Base-by-base conservation (phyloP, 2,797 vertebrate genomes). In the Melanotaenia boesemani region DNA sequence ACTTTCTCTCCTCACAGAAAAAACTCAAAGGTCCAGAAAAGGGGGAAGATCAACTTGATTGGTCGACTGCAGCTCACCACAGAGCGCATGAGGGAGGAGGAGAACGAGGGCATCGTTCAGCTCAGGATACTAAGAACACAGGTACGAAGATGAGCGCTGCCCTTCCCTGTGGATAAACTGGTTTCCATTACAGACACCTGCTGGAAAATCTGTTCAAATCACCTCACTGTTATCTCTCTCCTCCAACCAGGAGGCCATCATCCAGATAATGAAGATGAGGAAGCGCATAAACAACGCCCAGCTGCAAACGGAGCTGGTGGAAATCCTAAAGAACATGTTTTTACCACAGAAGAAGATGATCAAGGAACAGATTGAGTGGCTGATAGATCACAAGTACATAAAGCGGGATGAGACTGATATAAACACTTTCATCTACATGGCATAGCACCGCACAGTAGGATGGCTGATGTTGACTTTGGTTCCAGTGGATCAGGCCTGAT, bases 291-390 rank as follows among this genome's bases (percentile, higher is more conserved):
- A 97, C 88, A 99, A 99, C 61, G 98, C 98, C 75, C 98, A 99
- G 90, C 97, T 99, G 88, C 98, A 99, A 94, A 99, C 98, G 58
- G 98, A 99, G 96, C 95, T 99, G 90, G 98, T 99, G 93, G 98
- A 99, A 95, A 99, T 99, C 95, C 93, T 99, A 88, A 99, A 99
- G 95, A 99, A 99, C 92, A 99, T 99, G 98, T 99, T 99, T 93
- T 96, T 99, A 92, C 98, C 98, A 73, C 98, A 99, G 93, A 99
- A 99, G 95, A 99, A 99, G 94, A 99, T 99, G 98, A 99, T 99
- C 94, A 99, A 99, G 94, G 98, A 99, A 93, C 98, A 99, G 93
- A 99, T 99, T 0, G 98, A 99, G 91, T 99, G 98, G 98, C 97
- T 99, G 82, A 99, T 99, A 86, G 98, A 99, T 91, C 98, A 99